Evolutionary conservation across 2,888 invertebrate species (phyloP), one percentile per base, ranked within the genome.

Genomic region (Lasioglossum calceatum): DNA sequence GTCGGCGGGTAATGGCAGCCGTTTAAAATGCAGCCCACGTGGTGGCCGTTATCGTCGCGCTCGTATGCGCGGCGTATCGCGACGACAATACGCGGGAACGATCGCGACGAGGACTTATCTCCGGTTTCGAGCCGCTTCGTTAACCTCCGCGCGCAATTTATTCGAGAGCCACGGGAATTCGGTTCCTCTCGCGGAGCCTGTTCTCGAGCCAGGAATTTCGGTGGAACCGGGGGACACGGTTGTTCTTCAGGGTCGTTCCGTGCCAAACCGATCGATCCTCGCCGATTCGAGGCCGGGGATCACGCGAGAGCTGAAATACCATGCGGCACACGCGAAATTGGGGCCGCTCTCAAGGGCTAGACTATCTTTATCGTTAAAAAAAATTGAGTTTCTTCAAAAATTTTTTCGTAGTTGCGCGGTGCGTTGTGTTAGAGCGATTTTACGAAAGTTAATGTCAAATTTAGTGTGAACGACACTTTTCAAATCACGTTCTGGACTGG

Each of bases 71-170:
- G 50, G 19, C 73, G 73, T 50, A 50, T 73, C 73, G 44, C 44
- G 42, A 47, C 44, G 72, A 72, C 74, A 74, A 74, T 74, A 74
- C 50, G 74, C 50, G 74, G 74, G 50, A 36, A 74, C 74, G 74
- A 74, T 54, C 74, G 36, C 74, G 74, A 50, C 74, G 42, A 39
- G 27, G 42, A 27, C 23, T 50, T 27, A 70, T 44, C 54, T 54
- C 10, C 44, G 23, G 27, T 23, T 42, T 36, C 74, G 74, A 36
- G n/a, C 27, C 54, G 74, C 32, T 74, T 74, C 74, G 74, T 74
- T 74, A 74, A 27, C 50, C 74, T n/a, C 71, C 42, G 42, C n/a
- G 39, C 14, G n/a, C 71, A 42, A 71, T 71, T 71, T 71, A 71
- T 71, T 42, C 71, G 71, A 71, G 32, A 64, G 32, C 7, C 36